A percentile compares a stretch with the other conserved stretches of the same genome.
Evolutionary conservation across 1,140 invertebrate species (phyloP).

Genomic region (Drosophila bocqueti): DNA sequence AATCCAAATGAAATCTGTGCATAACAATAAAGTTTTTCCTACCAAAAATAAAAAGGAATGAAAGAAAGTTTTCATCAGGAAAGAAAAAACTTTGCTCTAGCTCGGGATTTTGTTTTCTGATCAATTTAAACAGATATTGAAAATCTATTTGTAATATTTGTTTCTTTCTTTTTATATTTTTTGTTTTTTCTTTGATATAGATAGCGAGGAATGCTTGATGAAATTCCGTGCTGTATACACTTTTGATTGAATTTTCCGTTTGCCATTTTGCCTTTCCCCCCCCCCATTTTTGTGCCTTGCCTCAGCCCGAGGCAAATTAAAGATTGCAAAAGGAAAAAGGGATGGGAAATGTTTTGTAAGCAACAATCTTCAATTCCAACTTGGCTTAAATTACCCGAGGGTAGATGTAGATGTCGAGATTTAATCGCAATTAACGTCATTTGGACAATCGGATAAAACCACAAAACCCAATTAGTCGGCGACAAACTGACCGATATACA

Average conservation of each 20-base stretch:
- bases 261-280: constrained; percentile 37
- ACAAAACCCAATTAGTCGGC: constrained; percentile 70
- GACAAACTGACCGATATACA: background rate
- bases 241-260: constrained; percentile 75
- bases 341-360: constrained; percentile 31
- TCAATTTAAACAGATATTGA: constrained; percentile 73
- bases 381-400: constrained; percentile 12
- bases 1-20: constrained; percentile 78
- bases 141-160: constrained; percentile 78
- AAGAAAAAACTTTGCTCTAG: constrained; percentile 47
- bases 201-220: constrained; percentile 62
- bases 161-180: constrained; percentile 5
- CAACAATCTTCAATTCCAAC: constrained; percentile 51
- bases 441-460: constrained; percentile 59
- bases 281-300: constrained; percentile 11
- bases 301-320: constrained; percentile 33
- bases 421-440: constrained; percentile 64
- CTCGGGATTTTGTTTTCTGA: constrained; percentile 52
- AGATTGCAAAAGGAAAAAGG: constrained; percentile 1
- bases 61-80: constrained; percentile 29
- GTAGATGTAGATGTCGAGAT: constrained; percentile 7
- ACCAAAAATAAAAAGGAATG: constrained; percentile 12
- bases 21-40: constrained; percentile 69
- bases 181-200: constrained; percentile 19
- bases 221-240: constrained; percentile 60